Evolutionary conservation across 2,888 invertebrate genomes (phyloP), one percentile per base, ranked within the genome.

Genomic region (Xestobium rufovillosum): DNA sequence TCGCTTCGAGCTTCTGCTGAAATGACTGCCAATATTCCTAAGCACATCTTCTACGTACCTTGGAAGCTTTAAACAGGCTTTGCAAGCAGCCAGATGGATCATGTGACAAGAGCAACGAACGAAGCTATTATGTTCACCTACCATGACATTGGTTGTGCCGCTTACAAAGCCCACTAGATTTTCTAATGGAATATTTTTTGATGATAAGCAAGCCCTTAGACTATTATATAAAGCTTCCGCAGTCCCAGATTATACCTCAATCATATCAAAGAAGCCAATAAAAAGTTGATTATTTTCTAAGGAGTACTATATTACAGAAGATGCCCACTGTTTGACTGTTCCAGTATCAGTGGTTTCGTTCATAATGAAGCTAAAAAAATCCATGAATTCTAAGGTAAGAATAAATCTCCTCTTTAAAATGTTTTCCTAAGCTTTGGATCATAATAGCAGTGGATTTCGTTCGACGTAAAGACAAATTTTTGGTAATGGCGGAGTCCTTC

Each of bases 41-140:
- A 51, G 38, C 14, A 52, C 17, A 38, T 52, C 48, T 39, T 52
- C 51, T n/a, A 52, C 42, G 9, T 26, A 36, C 31, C 39, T 35
- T 3, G 61, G 61, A 13, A 61, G 41, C 42, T 52, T 53, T 2
- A 57, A 39, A 43, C 59, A 60, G 12, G 60, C 58, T 42, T 59
- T 51, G 4, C 50, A 51, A 31, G 56, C 44, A 23, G 52, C 47
- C 33, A 60, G 44, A 43, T 59, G 51, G 23, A 55, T 51, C 47
- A 55, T 49, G 39, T 59, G 61, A 38, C 59, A 61, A 15, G 51
- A 53, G 39, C 57, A 62, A 41, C 54, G 58, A 15, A 60, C 39
- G 14, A 44, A 42, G 9, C 43, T 46, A 17, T 47, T 34, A 26
- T 38, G 33, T 12, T 40, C 42, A 14, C 54, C 56, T 31, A 51